phyloP scores from a whole-genome alignment of 2,888 invertebrate species.

The Polyommatus iphigenia region DNA sequence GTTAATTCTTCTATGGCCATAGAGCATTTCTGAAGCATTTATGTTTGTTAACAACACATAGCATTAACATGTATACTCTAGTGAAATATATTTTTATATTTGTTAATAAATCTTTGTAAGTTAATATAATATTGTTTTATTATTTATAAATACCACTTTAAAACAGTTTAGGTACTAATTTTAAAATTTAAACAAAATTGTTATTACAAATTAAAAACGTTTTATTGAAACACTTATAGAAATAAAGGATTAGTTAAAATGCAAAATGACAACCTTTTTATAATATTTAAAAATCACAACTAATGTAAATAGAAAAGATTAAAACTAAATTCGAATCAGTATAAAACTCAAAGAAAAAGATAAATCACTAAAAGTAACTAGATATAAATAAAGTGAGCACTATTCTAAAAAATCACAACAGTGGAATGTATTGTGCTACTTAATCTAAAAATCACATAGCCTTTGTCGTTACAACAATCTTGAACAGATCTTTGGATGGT shows the following conservation, averaged over 20 bases:
- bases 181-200: not conserved
- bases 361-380: slow-evolving; percentile 50
- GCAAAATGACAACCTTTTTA: slow-evolving; percentile 7
- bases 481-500: slow-evolving; percentile 26
- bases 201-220: slow-evolving; percentile 11
- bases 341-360: slow-evolving; percentile 42
- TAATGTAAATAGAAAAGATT: slow-evolving; percentile 50
- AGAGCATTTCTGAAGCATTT: not conserved
- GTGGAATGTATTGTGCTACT: slow-evolving; percentile 74
- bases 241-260: slow-evolving; percentile 19
- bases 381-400: slow-evolving; percentile 50
- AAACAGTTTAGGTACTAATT: not conserved
- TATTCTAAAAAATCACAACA: slow-evolving; percentile 71
- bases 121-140: not conserved
- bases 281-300: slow-evolving; percentile 9
- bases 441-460: slow-evolving; percentile 74
- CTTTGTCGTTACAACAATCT: slow-evolving; percentile 42
- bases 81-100: slow-evolving; percentile 4
- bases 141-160: not conserved
- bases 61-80: not conserved
- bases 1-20: not conserved
- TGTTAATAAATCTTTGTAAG: not conserved
- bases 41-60: not conserved
- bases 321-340: slow-evolving; percentile 44
- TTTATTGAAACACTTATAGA: slow-evolving; percentile 26